phyloP scores from a whole-genome alignment of 1,140 invertebrate genomes.

The Papilio xuthus region DNA sequence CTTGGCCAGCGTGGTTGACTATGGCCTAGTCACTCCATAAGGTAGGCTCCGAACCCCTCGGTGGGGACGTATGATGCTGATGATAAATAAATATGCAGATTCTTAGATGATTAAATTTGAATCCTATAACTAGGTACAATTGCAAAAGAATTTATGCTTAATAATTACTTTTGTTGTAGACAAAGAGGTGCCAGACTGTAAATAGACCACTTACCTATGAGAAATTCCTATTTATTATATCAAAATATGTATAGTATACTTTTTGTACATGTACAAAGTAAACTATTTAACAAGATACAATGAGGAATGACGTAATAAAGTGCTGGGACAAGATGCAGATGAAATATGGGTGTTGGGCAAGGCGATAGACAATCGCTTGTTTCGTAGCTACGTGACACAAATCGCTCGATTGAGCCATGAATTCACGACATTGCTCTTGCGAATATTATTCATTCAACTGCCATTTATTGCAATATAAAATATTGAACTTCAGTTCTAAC shows the following conservation, averaged over 20 bases:
- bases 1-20: too few relatives aligned
- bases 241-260: not conserved
- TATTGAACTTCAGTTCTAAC: constrained; percentile 8
- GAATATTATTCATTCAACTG: constrained; percentile 19
- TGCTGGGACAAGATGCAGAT: constrained; percentile 9
- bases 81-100: not conserved
- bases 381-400: constrained; percentile 21
- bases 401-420: constrained; percentile 27
- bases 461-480: constrained; percentile 22
- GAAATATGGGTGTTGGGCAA: constrained; percentile 20
- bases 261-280: not conserved
- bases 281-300: constrained; percentile 6
- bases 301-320: constrained; percentile 14
- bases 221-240: not conserved
- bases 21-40: too few relatives aligned
- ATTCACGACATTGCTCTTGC: constrained; percentile 27
- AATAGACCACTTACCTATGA: not conserved
- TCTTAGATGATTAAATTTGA: not conserved
- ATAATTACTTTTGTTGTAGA: not conserved
- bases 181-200: not conserved
- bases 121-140: not conserved
- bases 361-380: constrained; percentile 21
- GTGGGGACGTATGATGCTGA: too few relatives aligned
- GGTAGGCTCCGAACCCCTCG: too few relatives aligned
- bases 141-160: not conserved